Base-by-base conservation (phyloP, 2,888 invertebrate genomes). In the Tetropium fuscum region DNA sequence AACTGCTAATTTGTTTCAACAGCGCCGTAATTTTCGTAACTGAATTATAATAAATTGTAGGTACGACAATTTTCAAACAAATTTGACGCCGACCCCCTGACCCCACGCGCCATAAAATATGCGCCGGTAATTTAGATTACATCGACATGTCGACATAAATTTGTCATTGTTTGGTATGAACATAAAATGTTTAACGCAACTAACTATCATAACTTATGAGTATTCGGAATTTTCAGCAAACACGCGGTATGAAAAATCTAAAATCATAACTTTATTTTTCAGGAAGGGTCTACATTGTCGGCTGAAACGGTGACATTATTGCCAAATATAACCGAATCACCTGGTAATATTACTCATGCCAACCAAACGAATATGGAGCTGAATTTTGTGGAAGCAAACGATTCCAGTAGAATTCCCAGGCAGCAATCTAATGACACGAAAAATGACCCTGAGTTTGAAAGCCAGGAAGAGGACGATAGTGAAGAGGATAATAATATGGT, bases 401-500 rank as follows among this genome's bases (percentile, higher is more conserved):
- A 34, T 8, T 8, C 48, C 7, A 48, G 7, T 5, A 30, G 48
- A 15, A 25, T 36, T 11, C 36, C 48, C 10, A 34, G 48, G n/a
- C 48, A 43, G 11, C 32, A 43, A 13, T 8, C 19, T 3, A 56
- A 53, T 40, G 60, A 63, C 32, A 56, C 56, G 2, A 64, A 65
- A 19, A 64, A 61, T 40, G 66, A 69, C 43, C 61, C 63, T 0
- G 66, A 66, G 41, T 63, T 61, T 32, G 51, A 44, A 2, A 58
- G 54, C 4, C 64, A 70, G 27, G 75, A 75, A 56, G 74, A 71
- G 7, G 69, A 60, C 6, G 72, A 72, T 32, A 73, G 73, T 13
- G 80, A 79, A 41, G 79, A 78, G 5, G 78, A 76, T 18, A 76
- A 71, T 30, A 80, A 80, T 63, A 76, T 79, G 72, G 58, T 80